Evolutionary conservation across 2,113 vertebrate genomes (phyloP).

Genomic region (Apeltes quadracus): DNA sequence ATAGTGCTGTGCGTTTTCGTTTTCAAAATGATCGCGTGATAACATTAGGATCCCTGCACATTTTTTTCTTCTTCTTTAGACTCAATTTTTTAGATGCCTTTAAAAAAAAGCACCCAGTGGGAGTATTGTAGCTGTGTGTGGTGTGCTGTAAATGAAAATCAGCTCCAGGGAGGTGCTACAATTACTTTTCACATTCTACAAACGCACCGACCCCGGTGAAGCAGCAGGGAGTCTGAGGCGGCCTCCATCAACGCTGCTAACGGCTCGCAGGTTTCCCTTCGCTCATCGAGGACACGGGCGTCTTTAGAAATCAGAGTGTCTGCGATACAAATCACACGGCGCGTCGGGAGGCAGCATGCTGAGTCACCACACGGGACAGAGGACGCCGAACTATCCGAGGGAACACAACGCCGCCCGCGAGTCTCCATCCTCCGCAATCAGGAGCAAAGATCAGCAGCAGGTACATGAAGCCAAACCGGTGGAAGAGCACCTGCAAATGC

Average conservation of each 20-base stretch:
- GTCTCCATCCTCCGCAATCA: background rate
- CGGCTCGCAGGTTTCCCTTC: background rate
- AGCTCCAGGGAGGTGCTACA: background rate
- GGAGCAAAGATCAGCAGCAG: background rate
- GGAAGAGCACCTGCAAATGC: background rate
- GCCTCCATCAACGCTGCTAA: background rate
- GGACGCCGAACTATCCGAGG: background rate
- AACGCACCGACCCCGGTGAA: background rate
- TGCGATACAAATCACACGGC: background rate
- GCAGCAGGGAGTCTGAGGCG: background rate
- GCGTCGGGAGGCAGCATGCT: background rate
- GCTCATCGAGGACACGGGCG: background rate
- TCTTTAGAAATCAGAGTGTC: background rate
- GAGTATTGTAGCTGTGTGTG: background rate
- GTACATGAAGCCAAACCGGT: constrained; percentile 2
- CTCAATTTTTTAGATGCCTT: background rate
- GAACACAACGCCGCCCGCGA: background rate
- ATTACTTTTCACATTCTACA: background rate
- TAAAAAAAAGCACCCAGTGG: background rate
- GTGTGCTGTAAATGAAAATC: background rate
- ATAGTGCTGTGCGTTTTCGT: background rate
- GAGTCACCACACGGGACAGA: background rate
- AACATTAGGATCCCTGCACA: constrained; percentile 4
- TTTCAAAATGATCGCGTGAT: background rate
- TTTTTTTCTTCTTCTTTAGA: background rate